phyloP scores from a whole-genome alignment of 1,140 invertebrate species.

The Dreissena polymorpha region DNA sequence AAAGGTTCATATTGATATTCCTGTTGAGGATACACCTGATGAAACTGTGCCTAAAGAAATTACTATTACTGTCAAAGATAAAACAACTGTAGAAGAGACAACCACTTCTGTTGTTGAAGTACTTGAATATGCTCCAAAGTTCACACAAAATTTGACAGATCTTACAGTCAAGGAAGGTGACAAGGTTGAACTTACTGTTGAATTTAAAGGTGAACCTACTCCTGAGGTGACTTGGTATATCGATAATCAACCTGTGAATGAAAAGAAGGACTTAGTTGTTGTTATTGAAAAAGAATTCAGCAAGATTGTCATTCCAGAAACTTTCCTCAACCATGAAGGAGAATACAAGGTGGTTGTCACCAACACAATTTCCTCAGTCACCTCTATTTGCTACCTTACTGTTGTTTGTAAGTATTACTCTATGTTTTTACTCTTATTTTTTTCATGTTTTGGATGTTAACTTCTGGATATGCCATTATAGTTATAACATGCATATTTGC shows the following conservation, averaged over 20 bases:
- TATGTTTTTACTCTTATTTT: not conserved
- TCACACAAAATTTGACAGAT: constrained; percentile 63
- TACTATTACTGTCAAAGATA: constrained; percentile 35
- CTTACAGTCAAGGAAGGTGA: constrained; percentile 64
- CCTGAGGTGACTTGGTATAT: constrained; percentile 95
- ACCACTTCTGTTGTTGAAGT: constrained; percentile 49
- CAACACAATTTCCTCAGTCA: constrained; percentile 71
- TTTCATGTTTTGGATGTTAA: no score
- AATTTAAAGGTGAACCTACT: constrained; percentile 93
- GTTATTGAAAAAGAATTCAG: constrained; percentile 66
- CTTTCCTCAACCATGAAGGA: constrained; percentile 75
- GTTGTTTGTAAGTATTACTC: constrained; percentile 68
- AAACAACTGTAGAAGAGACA: constrained; percentile 49
- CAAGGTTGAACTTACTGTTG: constrained; percentile 79
- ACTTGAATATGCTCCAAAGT: constrained; percentile 62
- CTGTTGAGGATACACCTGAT: constrained; percentile 30
- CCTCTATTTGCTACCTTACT: constrained; percentile 68
- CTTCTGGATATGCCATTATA: no score
- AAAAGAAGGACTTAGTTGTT: constrained; percentile 64
- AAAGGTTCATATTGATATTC: constrained; percentile 7
- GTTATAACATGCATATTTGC: no score
- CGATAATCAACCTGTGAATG: constrained; percentile 84
- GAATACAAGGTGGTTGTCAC: constrained; percentile 73
- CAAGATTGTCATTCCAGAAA: constrained; percentile 72
- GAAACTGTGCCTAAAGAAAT: constrained; percentile 35